Evolutionary conservation across 2,797 vertebrate genomes (phyloP), one percentile per base, ranked within the genome.

Genomic region (Epinephelus malabaricus): DNA sequence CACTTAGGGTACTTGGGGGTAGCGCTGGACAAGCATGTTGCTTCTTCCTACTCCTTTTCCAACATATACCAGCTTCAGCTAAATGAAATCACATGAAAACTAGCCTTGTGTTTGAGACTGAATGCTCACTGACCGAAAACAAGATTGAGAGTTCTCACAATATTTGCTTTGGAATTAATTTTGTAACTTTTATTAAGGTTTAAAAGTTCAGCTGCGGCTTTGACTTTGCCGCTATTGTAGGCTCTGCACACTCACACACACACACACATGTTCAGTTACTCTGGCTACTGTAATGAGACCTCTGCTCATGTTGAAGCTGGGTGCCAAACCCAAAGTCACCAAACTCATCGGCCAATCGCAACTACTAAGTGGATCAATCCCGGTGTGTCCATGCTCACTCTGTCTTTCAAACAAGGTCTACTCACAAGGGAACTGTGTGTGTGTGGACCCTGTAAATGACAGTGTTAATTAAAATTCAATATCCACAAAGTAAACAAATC

Each of bases 171-270:
- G 7, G 30, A 34, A 7, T 34, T 34, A 34, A 34, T 34, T 34
- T 34, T 6, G 30, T 34, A 34, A 34, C 30, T 34, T 21, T 66
- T 54, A 62, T 66, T 19, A 49, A 45, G 18, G 5, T 72, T 54
- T 47, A 30, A 59, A 64, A 43, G 23, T 45, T 49, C 12, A 59
- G 8, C 50, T 21, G 3, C 72, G 81, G 34, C 45, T 66, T 34
- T 59, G 15, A 50, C 38, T 68, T 69, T 8, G 19, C 58, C 30
- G 17, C 30, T 19, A 40, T 53, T 27, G 14, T 34, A 60, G 25
- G 18, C 64, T 51, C 14, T 19, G 1, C 21, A 53, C 46, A 43
- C 47, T 49, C 13, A n/a, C 50, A 38, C 27, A 30, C 13, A n/a
- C 50, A 38, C 27, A 30, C 8, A 17, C n/a, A 5, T 61, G 34